These are phyloP conservation scores for Zaprionus lachaisei DNA, from an alignment of 1,140 invertebrate genomes.

Conservation along the genomic window DNA sequence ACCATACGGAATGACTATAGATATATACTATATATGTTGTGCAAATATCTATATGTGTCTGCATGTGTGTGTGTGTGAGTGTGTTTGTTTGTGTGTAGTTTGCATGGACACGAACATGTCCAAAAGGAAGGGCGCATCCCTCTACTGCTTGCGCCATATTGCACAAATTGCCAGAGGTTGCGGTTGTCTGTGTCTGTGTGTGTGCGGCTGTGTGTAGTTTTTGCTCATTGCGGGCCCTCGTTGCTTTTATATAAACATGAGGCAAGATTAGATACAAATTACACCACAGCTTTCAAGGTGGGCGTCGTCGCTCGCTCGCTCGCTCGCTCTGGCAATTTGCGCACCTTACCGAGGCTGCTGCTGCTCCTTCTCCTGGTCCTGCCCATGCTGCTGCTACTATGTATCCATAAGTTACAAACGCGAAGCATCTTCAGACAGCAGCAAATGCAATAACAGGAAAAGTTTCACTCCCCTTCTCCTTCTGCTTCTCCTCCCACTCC, in stretches of 20 bases:
- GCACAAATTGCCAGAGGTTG: conserved; percentile 64
- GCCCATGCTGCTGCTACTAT: conserved; percentile 34
- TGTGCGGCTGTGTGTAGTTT: conserved; percentile 31
- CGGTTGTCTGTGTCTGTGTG: conserved; percentile 25
- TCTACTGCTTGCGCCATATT: conserved; percentile 62
- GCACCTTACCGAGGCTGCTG: conserved; percentile 53
- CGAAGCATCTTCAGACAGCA: conserved; percentile 64
- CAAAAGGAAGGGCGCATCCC: conserved; percentile 39
- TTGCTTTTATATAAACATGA: conserved; percentile 82
- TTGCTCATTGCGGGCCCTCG: conserved; percentile 42
- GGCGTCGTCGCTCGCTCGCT: conserved; percentile 32
- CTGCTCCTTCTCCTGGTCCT: conserved; percentile 12
- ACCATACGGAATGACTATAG: conserved; percentile 24
- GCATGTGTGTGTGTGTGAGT: not conserved
- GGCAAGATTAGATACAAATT: conserved; percentile 82
- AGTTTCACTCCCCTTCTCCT: conserved; percentile 38
- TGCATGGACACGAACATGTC: conserved; percentile 34
- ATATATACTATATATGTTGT: conserved; percentile 23
- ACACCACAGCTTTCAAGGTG: conserved; percentile 78
- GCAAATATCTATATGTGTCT: not conserved
- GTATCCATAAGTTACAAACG: conserved; percentile 76
- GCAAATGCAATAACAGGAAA: conserved; percentile 73
- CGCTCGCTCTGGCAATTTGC: conserved; percentile 63
- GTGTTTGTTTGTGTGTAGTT: conserved; percentile 43
- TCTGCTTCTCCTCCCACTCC: not conserved